These are phyloP conservation scores for Scelioninae gen. 1 DNA, from an alignment of 2,888 invertebrate species.

Conservation along the genomic window DNA sequence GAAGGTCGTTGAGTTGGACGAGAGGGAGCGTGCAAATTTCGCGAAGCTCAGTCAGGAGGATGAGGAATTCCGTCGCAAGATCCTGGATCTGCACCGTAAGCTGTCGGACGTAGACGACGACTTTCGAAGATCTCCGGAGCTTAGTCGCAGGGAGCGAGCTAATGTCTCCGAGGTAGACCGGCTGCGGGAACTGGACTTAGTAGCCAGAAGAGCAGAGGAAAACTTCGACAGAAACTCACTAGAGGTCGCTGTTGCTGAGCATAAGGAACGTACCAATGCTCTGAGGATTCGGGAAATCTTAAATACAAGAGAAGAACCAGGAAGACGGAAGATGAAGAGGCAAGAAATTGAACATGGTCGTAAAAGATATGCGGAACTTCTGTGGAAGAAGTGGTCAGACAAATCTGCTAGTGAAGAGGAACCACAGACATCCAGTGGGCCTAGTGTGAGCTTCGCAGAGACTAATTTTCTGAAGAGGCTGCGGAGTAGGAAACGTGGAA, in stretches of 20 bases:
- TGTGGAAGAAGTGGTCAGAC: constrained; percentile 78
- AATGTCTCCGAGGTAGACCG: constrained; percentile 29
- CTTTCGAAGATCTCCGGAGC: too few relatives aligned
- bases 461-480: constrained; percentile 77
- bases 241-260: constrained; percentile 69
- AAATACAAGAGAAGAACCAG: constrained; percentile 29
- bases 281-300: constrained; percentile 52
- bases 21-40: too few relatives aligned
- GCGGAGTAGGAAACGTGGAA: constrained; percentile 78
- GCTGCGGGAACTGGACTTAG: constrained; percentile 27
- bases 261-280: constrained; percentile 58
- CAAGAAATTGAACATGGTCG: constrained; percentile 75
- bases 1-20: too few relatives aligned
- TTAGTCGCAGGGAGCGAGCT: too few relatives aligned
- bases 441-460: constrained; percentile 75
- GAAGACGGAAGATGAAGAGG: constrained; percentile 63
- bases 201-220: constrained; percentile 65
- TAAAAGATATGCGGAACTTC: constrained; percentile 73
- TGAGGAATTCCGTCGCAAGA: too few relatives aligned
- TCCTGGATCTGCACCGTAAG: too few relatives aligned
- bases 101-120: too few relatives aligned
- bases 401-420: constrained; percentile 75
- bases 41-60: too few relatives aligned
- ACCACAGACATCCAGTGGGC: constrained; percentile 64
- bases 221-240: constrained; percentile 72